Evolutionary conservation across 2,888 invertebrate species (phyloP), one percentile per base, ranked within the genome.

Genomic region (Cenopis cana): DNA sequence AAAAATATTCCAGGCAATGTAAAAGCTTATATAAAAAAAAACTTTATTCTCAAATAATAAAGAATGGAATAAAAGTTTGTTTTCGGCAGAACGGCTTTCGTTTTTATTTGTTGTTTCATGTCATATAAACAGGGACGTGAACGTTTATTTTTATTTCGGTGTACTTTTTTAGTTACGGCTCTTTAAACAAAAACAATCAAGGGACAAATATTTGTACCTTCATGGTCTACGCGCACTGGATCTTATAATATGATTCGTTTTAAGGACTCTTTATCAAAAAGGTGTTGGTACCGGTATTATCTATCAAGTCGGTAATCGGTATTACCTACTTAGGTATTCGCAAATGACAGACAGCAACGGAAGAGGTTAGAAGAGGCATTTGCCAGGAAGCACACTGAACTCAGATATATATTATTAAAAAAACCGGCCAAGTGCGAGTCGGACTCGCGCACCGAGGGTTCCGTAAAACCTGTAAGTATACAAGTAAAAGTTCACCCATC

Each of bases 151-250:
- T 89, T 90, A 86, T 88, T 85, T 85, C 79, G 74, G 80, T 77
- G 81, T 77, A 82, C 81, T 84, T 89, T 75, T 89, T 88, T 88
- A 86, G 88, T 90, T 85, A 89, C 89, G 89, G 85, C 85, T 86
- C 88, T 81, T 88, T 90, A 90, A 91, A 91, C 88, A 89, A 85
- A 86, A 82, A 86, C 86, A 86, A 86, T 89, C 87, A 84, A 77
- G 78, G 80, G 79, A 76, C 85, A 89, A 90, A 93, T 89, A 90
- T 90, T 90, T 86, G 84, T 80, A 82, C 81, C 78, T 81, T 76
- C 73, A 75, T 72, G 73, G 71, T 75, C 75, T 76, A 64, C 77
- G 75, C 75, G 67, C 69, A 70, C 71, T 59, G 46, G 18, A 56
- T 38, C n/a, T 41, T 52, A 50, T 18, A 50, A 46, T 36, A 20